Base-by-base conservation (phyloP, 2,113 vertebrate species). In the Neotoma lepida region DNA sequence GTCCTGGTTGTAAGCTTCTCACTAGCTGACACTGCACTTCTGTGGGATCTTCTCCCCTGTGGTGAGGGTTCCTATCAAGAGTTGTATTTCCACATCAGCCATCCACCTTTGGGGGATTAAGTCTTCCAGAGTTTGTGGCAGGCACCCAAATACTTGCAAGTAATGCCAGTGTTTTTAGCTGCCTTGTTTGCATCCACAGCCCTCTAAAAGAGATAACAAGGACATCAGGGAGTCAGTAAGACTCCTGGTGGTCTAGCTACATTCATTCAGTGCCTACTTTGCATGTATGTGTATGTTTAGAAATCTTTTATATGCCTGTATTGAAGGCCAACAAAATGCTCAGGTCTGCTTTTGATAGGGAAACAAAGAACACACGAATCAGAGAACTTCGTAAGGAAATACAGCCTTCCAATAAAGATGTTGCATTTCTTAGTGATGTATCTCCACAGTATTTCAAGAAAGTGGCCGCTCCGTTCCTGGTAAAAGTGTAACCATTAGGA, bases 201-300 rank as follows among this genome's bases (percentile, higher is more conserved):
- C 64, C 39, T 89, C 51, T 26, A 74, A 93, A 58, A 87, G 51
- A 93, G 46, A 68, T 68, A 44, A 63, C 86, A 70, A 91, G 28
- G n/a, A 58, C 81, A 76, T 64, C 58, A 90, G 44, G 86, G 58
- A 95, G 39, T 61, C 93, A 78, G 13, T 17, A 49, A 51, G 85
- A 89, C 58, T 88, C 63, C 61, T 90, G 22, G 86, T 94, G 70
- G 41, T 64, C 81, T 92, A 88, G 61, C 61, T 94, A 18, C 82
- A 92, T 86, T 96, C 58, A 94, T 84, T 93, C 28, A 86, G 82
- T 86, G 9, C 91, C 88, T 96, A 24, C 68, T 95, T 70, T 96
- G 94, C 86, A 95, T 95, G 73, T 68, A 95, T 94, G 63, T 56
- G 33, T 88, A 63, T 68, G 33, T 89, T 90, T 66, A 95, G 90